phyloP scores from a whole-genome alignment of 92 coral and sea anemone species.

The Micromussa lordhowensis region DNA sequence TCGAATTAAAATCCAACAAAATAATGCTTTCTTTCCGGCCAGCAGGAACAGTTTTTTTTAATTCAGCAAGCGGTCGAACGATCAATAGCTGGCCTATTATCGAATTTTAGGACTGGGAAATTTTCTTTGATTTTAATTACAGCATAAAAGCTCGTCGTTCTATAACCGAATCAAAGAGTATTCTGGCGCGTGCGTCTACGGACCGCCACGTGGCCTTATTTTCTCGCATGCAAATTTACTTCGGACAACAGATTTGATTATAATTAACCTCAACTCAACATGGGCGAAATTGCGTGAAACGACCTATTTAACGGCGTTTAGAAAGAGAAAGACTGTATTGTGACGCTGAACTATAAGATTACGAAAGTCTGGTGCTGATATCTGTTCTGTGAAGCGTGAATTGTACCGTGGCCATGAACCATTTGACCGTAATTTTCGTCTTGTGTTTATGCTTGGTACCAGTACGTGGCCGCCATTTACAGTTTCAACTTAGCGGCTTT shows the following conservation, averaged over 20 bases:
- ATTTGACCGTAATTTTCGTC: conserved; percentile 22
- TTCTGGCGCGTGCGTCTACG: conserved; percentile 19
- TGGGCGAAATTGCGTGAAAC: conserved; percentile 21
- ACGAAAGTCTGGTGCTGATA: background rate
- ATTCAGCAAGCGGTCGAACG: background rate
- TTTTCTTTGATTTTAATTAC: background rate
- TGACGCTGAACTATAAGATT: background rate
- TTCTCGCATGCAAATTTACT: conserved; percentile 39
- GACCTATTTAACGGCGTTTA: background rate
- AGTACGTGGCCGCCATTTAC: conserved; percentile 84
- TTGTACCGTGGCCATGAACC: background rate
- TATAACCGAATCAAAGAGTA: background rate
- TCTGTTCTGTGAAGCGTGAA: conserved; percentile 13
- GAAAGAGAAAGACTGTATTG: background rate
- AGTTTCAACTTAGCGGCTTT: conserved; percentile 92
- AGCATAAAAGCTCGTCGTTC: background rate
- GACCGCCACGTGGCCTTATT: conserved; percentile 45
- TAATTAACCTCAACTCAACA: conserved; percentile 23
- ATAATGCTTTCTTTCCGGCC: background rate
- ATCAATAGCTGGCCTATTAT: background rate
- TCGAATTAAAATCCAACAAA: background rate
- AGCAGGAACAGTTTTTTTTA: background rate
- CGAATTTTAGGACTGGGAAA: background rate
- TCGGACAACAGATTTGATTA: conserved; percentile 28
- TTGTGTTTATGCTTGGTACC: conserved; percentile 37